Evolutionary conservation across 2,113 vertebrate genomes (phyloP).

Genomic region (Nyctereutes procyonoides): DNA sequence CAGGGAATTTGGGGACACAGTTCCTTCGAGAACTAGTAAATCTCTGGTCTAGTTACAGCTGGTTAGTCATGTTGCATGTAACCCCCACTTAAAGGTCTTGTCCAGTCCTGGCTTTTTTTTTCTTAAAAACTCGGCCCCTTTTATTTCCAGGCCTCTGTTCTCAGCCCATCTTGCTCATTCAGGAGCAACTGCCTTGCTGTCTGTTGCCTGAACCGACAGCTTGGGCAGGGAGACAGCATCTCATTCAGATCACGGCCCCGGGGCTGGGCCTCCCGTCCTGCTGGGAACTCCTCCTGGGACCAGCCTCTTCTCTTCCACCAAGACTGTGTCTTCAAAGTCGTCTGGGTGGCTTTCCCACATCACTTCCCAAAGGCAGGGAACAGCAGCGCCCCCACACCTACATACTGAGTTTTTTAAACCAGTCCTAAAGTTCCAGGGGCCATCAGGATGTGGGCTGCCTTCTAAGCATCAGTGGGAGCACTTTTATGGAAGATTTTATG

Average conservation of each 20-base stretch:
- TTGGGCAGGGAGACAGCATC: not conserved
- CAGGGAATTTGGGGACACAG: not conserved
- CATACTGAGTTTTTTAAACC: not conserved
- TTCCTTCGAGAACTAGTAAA: not conserved
- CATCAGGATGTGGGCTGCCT: not conserved
- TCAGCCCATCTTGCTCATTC: not conserved
- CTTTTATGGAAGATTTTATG: not conserved
- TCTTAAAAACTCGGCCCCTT: not conserved
- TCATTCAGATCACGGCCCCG: accelerated
- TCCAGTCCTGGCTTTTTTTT: not conserved
- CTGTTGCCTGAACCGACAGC: not conserved
- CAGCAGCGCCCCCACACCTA: not conserved
- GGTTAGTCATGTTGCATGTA: accelerated
- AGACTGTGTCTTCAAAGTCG: not conserved
- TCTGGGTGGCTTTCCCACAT: not conserved
- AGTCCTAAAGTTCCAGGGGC: not conserved
- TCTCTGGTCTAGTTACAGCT: not conserved
- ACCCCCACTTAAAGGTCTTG: not conserved
- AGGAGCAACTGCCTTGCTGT: not conserved
- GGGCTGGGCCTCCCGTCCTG: not conserved
- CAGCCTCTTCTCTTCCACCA: not conserved
- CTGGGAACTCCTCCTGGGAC: not conserved
- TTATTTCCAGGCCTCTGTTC: not conserved
- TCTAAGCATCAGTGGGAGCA: accelerated
- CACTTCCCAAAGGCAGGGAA: not conserved